Evolutionary conservation across 2,113 vertebrate species (phyloP).

Genomic region (Ameiurus melas): DNA sequence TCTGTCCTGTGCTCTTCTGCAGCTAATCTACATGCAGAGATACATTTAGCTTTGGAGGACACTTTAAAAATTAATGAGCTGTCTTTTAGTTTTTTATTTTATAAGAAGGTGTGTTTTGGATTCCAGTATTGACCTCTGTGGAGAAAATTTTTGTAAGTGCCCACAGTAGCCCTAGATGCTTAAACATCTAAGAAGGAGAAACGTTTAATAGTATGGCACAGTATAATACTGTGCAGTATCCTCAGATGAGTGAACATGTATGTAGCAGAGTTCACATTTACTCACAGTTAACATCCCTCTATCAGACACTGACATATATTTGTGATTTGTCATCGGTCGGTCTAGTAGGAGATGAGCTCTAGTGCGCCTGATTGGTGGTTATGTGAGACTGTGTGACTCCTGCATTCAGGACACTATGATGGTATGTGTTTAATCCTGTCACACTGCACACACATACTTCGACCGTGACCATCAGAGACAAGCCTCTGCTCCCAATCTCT

Average conservation of each 20-base stretch:
- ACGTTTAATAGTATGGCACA: neutral
- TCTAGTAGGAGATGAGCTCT: neutral
- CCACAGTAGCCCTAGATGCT: neutral
- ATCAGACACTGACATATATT: neutral
- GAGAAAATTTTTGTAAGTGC: neutral
- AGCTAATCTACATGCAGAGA: neutral
- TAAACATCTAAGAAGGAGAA: neutral
- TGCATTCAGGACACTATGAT: constrained; percentile 6
- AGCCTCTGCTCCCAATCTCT: neutral
- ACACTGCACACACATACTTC: neutral
- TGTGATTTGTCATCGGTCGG: constrained; percentile 12
- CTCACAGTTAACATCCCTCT: neutral
- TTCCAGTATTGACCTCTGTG: neutral
- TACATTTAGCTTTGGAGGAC: neutral
- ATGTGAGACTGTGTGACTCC: neutral
- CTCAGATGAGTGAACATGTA: neutral
- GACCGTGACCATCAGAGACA: neutral
- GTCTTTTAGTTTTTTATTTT: neutral
- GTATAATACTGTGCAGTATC: neutral
- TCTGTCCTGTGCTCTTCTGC: neutral
- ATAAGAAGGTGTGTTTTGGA: neutral
- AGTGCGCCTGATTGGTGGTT: constrained; percentile 8
- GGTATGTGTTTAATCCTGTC: constrained; percentile 1
- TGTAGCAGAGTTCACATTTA: neutral
- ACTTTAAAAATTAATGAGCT: neutral